A percentile compares a stretch with the other conserved stretches of the same genome.
phyloP scores from a whole-genome alignment of 2,888 invertebrate genomes.

The Caenorhabditis imperialis region DNA sequence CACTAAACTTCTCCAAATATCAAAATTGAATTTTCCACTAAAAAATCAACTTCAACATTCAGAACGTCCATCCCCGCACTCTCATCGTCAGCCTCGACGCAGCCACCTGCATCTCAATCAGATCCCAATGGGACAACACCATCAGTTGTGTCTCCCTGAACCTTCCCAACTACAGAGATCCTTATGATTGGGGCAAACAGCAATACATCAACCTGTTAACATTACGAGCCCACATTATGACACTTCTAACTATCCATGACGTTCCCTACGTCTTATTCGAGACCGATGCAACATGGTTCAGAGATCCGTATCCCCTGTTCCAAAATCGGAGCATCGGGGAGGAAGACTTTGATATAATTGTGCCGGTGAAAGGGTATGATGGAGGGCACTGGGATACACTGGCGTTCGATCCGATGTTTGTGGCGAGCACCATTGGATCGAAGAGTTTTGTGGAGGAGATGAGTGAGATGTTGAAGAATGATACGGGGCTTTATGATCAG shows the following conservation, averaged over 20 bases:
- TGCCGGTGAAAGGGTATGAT: constrained; percentile 65
- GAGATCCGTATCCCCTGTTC: constrained; percentile 66
- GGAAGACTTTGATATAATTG: constrained; percentile 72
- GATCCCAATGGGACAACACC: constrained; percentile 64
- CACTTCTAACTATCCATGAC: constrained; percentile 21
- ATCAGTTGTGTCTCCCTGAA: constrained; percentile 36
- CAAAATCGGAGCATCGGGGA: constrained; percentile 38
- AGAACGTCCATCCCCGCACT: constrained; percentile 61
- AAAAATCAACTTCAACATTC: constrained; percentile 12
- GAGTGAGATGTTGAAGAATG: constrained; percentile 51
- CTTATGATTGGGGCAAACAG: constrained; percentile 70
- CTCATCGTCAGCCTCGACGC: constrained; percentile 66
- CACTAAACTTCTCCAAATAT: too few relatives aligned
- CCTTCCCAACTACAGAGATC: constrained; percentile 22
- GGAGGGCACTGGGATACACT: constrained; percentile 56
- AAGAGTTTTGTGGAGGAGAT: constrained; percentile 64
- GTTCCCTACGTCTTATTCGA: constrained; percentile 73
- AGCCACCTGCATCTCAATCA: constrained; percentile 55
- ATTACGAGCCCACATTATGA: constrained; percentile 63
- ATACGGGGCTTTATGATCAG: constrained; percentile 65
- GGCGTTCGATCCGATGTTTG: constrained; percentile 75
- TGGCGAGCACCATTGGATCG: constrained; percentile 64
- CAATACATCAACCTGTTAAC: constrained; percentile 70
- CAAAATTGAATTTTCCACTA: too few relatives aligned
- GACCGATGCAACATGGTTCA: constrained; percentile 74